Evolutionary conservation across 1,140 invertebrate genomes (phyloP), one percentile per base, ranked within the genome.

Genomic region (Phymorhynchus buccinoides): DNA sequence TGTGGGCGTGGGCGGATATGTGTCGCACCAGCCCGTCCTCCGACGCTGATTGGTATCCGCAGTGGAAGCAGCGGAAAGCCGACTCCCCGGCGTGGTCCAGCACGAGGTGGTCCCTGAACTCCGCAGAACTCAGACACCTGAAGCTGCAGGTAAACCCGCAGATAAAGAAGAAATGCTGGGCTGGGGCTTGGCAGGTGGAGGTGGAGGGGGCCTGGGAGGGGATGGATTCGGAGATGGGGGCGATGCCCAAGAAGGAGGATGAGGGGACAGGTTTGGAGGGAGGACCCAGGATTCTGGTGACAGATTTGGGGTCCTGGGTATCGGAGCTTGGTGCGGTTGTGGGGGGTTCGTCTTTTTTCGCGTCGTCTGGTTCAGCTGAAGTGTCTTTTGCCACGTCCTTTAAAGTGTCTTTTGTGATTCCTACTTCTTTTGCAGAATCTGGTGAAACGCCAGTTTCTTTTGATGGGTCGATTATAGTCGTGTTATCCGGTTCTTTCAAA

Each of bases 91-190:
- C 68, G 62, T 91, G 90, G 12, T 80, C 78, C 32, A 85, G 83
- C 27, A 84, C 66, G 27, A 89, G 80, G 80, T 91, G 90, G n/a
- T 89, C 88, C 7, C 86, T 73, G 66, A 89, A 90, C 62, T 89
- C 87, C 1, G 79, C 42, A 22, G 89, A 88, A 27, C 84, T 91
- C 18, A 88, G 48, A 30, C 86, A 80, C 41, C 86, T 86, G 80
- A 91, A 91, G 27, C 66, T 77, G 85, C 90, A 91, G n/a, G 83
- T 75, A 84, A 91, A 89, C 7, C 90, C 90, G 84, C 90, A 91
- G 48, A 87, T 80, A 75, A 90, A 91, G 80, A 91, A 91, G 41
- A 85, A 83, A n/a, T n/a, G n/a, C n/a, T n/a, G n/a, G n/a, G n/a
- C n/a, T n/a, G n/a, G n/a, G n/a, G n/a, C n/a, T n/a, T n/a, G n/a